A percentile compares a stretch with the other conserved stretches of the same genome.
These are phyloP conservation scores for Coturnix japonica DNA, from an alignment of 2,113 vertebrate genomes.

Conservation along the genomic window DNA sequence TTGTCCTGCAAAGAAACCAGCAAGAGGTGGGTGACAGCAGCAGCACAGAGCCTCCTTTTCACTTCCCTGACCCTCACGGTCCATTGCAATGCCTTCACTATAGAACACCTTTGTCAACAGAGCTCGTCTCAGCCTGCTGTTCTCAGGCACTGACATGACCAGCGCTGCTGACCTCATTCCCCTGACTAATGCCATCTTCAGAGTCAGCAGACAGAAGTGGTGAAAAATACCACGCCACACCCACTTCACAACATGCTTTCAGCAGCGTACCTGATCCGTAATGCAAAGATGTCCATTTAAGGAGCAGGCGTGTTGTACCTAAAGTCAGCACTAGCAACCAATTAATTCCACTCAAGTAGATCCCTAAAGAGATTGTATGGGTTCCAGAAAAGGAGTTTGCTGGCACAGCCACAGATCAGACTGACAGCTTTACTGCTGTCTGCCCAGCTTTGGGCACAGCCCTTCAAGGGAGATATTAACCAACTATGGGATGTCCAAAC, in stretches of 20 bases:
- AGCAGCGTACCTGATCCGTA: neutral
- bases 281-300: neutral
- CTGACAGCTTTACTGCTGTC: conserved; percentile 9
- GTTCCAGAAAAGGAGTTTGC: neutral
- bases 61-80: rapidly evolving
- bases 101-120: neutral
- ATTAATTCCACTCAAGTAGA: neutral
- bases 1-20: conserved; percentile 56
- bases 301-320: conserved; percentile 8
- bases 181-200: neutral
- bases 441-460: neutral
- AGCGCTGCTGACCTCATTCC: conserved; percentile 36
- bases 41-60: neutral
- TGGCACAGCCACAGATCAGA: neutral
- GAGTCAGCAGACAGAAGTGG: conserved; percentile 28
- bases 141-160: conserved; percentile 26
- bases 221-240: neutral
- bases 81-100: rapidly evolving
- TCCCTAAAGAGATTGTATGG: neutral
- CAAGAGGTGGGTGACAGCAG: neutral
- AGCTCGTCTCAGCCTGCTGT: neutral
- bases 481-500: neutral
- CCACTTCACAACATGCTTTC: neutral
- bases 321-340: neutral
- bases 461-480: neutral